Percentiles rank a stretch among this genome's conserved stretches.
Evolutionary conservation across 2,113 vertebrate genomes (phyloP).

Genomic region (Python bivittatus): DNA sequence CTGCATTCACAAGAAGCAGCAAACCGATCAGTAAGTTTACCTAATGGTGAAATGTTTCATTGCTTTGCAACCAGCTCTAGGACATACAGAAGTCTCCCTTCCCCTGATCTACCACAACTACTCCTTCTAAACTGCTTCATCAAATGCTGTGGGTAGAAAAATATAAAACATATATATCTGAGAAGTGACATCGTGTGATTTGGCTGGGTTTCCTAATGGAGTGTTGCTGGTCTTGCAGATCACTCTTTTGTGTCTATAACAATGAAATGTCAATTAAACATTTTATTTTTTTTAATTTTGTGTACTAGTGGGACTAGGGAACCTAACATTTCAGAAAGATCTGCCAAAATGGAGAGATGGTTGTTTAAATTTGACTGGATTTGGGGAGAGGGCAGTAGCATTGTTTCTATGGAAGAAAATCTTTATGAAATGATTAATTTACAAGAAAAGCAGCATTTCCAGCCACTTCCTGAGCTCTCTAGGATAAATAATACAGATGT

Average conservation of each 20-base stretch:
- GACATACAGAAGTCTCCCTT: background rate
- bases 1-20: background rate
- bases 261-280: background rate
- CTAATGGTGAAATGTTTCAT: background rate
- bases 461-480: constrained; percentile 49
- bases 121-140: background rate
- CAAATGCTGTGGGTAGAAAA: background rate
- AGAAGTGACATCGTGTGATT: background rate
- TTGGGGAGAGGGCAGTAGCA: background rate
- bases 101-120: background rate
- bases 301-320: background rate
- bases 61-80: background rate
- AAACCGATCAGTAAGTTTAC: background rate
- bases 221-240: background rate
- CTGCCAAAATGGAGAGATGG: constrained; percentile 28
- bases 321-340: background rate
- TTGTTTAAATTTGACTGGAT: constrained; percentile 31
- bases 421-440: constrained; percentile 63
- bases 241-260: background rate
- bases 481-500: constrained; percentile 60
- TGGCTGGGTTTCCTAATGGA: background rate
- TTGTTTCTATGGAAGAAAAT: constrained; percentile 61
- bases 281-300: background rate
- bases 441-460: constrained; percentile 50
- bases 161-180: background rate